Evolutionary conservation across 2,888 invertebrate species (phyloP).

Genomic region (Agonum fuliginosum): DNA sequence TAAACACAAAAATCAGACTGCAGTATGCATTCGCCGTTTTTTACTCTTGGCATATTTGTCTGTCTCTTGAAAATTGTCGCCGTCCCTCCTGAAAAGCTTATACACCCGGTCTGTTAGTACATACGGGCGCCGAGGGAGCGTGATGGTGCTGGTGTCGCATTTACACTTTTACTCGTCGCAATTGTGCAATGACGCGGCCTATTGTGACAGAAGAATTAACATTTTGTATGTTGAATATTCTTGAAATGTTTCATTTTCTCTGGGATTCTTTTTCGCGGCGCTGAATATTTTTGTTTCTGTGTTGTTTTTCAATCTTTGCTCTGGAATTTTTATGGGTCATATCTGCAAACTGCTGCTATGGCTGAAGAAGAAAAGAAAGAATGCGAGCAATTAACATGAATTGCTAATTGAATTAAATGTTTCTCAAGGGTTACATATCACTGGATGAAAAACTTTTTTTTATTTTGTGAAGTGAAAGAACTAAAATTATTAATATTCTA

Average conservation of each 20-base stretch:
- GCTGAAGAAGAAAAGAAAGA: too few species aligned
- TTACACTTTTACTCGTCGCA: constrained; percentile 48
- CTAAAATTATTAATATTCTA: not conserved
- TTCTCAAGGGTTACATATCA: not conserved
- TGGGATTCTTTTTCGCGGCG: not conserved
- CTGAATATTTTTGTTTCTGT: not conserved
- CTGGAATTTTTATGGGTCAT: not conserved
- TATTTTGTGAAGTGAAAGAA: not conserved
- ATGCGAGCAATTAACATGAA: not conserved
- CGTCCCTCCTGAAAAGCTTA: not conserved
- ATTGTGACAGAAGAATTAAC: constrained; percentile 49
- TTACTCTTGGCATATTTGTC: not conserved
- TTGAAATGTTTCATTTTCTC: constrained; percentile 6
- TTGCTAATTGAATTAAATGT: not conserved
- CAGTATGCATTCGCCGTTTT: not conserved
- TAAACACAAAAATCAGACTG: not conserved
- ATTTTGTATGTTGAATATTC: constrained; percentile 41
- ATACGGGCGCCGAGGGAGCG: constrained; percentile 21
- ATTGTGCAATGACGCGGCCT: constrained; percentile 42
- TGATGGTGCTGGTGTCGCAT: not conserved
- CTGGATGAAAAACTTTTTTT: not conserved
- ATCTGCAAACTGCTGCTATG: not conserved
- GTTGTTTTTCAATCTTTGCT: not conserved
- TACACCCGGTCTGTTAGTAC: not conserved
- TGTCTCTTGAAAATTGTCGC: not conserved